Evolutionary conservation across 2,888 invertebrate genomes (phyloP), one percentile per base, ranked within the genome.

Genomic region (Stenchaetothrips biformis): DNA sequence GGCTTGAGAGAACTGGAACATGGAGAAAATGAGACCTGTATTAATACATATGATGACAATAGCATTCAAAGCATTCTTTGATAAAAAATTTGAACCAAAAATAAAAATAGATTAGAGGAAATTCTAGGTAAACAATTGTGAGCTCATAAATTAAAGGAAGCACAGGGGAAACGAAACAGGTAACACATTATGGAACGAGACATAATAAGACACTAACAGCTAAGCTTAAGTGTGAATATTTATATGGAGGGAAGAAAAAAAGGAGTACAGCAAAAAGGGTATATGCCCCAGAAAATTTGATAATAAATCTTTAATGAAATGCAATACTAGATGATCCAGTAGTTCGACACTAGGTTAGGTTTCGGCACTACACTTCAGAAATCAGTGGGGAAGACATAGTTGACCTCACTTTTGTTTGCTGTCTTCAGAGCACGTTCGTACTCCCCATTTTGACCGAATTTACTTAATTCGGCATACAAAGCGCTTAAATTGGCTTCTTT

Each of bases 401-500:
- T 21, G 78, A 80, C 87, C 90, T 90, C 90, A 98, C 98, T 93
- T 91, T 95, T 94, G 85, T 97, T 96, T 25, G 95, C 92, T 80
- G 94, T 91, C 89, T 97, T 98, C 81, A 98, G 88, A 0, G 96
- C 97, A 87, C 95, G 92, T 84, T 97, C 97, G 88, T 93, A 97
- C 85, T 98, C 97, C 80, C 94, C 93, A 86, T 92, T 93, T 85
- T 92, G 92, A n/a, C 91, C 91, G 85, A 92, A 92, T 87, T 94
- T 93, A 88, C 93, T 92, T 84, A 95, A 90, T 89, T 95, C 95
- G 77, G 91, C 89, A 86, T 94, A 95, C 81, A 93, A 90, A 83
- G 91, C 89, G 84, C 91, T 89, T 85, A 94, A 89, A 86, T 91
- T 91, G 86, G 88, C 91, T 84, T 93, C 93, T 87, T 90, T 92